Percentiles rank a stretch among this genome's conserved stretches.
Evolutionary conservation across 2,888 invertebrate genomes (phyloP).

Genomic region (Anticlea derivata): DNA sequence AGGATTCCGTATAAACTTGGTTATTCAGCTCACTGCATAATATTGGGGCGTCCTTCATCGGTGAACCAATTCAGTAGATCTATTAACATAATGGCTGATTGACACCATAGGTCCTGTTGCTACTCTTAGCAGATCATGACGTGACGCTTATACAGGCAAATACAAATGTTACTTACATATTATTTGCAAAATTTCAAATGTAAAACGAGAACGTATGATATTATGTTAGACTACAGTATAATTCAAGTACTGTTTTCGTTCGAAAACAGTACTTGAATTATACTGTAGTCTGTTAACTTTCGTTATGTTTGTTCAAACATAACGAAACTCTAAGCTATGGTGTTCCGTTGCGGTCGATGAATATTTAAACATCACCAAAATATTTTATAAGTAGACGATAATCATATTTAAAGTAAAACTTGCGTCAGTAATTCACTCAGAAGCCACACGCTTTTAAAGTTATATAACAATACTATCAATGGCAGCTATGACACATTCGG

Average conservation of each 20-base stretch:
- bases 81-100: constrained; percentile 44
- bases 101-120: constrained; percentile 31
- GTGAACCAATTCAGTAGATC: constrained; percentile 48
- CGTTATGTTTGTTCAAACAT: too few species aligned
- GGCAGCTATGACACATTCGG: constrained; percentile 64
- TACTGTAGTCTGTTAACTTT: too few species aligned
- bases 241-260: too few species aligned
- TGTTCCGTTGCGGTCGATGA: too few species aligned
- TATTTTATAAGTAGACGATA: not conserved
- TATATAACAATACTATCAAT: constrained; percentile 69
- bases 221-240: too few species aligned
- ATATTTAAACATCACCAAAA: not conserved
- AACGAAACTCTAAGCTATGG: too few species aligned
- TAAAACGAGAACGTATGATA: too few species aligned
- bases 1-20: constrained; percentile 51
- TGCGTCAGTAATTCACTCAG: constrained; percentile 7
- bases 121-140: constrained; percentile 22
- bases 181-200: too few species aligned
- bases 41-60: constrained; percentile 56
- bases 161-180: too few species aligned
- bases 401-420: not conserved
- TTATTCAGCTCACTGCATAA: constrained; percentile 53
- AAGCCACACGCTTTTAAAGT: constrained; percentile 34
- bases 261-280: too few species aligned
- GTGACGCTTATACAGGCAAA: not conserved